phyloP scores from a whole-genome alignment of 2,113 vertebrate species.

The Daboia siamensis region DNA sequence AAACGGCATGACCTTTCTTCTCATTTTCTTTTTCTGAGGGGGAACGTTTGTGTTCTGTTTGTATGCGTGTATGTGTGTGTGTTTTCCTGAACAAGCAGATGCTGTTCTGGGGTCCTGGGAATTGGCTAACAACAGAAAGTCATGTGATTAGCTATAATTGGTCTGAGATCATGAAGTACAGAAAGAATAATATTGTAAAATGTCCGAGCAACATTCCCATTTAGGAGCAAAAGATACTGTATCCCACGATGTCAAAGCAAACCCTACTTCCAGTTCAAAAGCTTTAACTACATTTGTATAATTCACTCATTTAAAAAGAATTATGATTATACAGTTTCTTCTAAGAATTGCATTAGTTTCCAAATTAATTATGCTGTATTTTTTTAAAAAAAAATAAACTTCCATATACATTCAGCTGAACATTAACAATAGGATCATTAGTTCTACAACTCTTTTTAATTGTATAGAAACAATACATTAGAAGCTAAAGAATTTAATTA shows the following conservation, averaged over 20 bases:
- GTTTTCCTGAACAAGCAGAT: neutral
- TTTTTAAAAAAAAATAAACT: conserved; percentile 36
- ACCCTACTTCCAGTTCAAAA: neutral
- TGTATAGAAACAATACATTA: conserved; percentile 58
- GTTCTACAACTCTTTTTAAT: conserved; percentile 57
- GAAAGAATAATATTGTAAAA: conserved; percentile 9
- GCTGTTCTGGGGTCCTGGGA: neutral
- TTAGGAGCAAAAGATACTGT: neutral
- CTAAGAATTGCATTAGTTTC: conserved; percentile 21
- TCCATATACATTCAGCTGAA: conserved; percentile 47
- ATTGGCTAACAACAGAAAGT: conserved; percentile 9
- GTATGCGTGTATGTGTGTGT: neutral
- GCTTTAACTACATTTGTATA: conserved; percentile 23
- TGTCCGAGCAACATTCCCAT: neutral
- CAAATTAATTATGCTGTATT: conserved; percentile 47
- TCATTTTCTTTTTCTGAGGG: neutral
- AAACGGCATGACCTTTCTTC: neutral
- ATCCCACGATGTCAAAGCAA: neutral
- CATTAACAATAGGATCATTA: conserved; percentile 45
- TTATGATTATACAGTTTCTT: conserved; percentile 10
- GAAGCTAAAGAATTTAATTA: conserved; percentile 62
- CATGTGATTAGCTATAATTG: conserved; percentile 21
- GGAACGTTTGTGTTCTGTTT: neutral
- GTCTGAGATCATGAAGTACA: conserved; percentile 1
- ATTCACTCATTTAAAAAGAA: conserved; percentile 29